A percentile compares a stretch with the other conserved stretches of the same genome.
Evolutionary conservation across 2,797 vertebrate species (phyloP).

Genomic region (Halcyon chelicuti): DNA sequence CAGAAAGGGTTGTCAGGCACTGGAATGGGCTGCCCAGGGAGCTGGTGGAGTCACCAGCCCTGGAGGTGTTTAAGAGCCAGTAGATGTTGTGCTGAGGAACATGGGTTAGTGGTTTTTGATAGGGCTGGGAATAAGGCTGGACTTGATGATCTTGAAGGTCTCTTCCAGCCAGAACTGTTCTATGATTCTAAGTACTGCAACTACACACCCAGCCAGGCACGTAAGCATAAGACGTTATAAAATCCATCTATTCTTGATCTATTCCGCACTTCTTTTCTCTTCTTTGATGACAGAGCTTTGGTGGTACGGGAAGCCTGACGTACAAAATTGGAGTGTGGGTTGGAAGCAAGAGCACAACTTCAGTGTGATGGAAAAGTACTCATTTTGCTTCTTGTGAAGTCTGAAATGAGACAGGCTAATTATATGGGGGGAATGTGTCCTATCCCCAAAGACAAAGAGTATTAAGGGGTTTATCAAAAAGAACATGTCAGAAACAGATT

Average conservation of each 20-base stretch:
- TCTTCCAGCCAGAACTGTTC: too few relatives aligned
- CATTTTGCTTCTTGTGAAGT: slow-evolving; percentile 36
- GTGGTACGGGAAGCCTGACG: slow-evolving; percentile 39
- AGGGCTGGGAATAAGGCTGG: too few relatives aligned
- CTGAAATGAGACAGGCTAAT: slow-evolving; percentile 64
- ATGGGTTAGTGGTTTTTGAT: too few relatives aligned
- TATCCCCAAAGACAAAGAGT: slow-evolving; percentile 22
- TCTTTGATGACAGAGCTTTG: slow-evolving; percentile 17
- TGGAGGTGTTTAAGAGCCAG: too few relatives aligned
- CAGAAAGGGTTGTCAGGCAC: too few relatives aligned
- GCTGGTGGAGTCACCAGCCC: too few relatives aligned
- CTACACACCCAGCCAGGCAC: background rate
- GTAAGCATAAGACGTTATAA: background rate
- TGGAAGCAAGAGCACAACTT: slow-evolving; percentile 46
- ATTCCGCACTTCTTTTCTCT: background rate
- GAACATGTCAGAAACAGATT: slow-evolving; percentile 41
- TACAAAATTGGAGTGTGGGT: slow-evolving; percentile 28
- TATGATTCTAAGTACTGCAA: background rate
- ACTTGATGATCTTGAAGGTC: too few relatives aligned
- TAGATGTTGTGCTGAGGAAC: too few relatives aligned
- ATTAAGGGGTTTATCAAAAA: slow-evolving; percentile 29
- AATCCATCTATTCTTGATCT: slow-evolving; percentile 18
- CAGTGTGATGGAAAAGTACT: slow-evolving; percentile 58
- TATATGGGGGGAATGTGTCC: slow-evolving; percentile 3
- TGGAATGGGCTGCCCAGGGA: too few relatives aligned